Evolutionary conservation across 2,113 vertebrate species (phyloP).

Genomic region (Pelodiscus sinensis): DNA sequence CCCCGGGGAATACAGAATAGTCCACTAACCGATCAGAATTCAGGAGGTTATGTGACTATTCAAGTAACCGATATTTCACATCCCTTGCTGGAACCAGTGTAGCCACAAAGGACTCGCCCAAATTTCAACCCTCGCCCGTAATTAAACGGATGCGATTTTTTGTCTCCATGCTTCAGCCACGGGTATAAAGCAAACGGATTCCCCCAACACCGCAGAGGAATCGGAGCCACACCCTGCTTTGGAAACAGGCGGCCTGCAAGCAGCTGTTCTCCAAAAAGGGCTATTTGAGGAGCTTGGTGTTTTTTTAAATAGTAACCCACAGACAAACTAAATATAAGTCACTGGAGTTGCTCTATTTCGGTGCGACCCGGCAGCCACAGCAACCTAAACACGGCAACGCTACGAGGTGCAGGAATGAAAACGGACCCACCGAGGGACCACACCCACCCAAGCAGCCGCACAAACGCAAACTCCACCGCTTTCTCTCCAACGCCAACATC

Average conservation of each 20-base stretch:
- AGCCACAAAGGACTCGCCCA: background rate
- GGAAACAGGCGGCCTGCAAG: background rate
- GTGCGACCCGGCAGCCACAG: background rate
- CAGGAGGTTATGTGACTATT: too few species aligned
- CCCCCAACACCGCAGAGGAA: background rate
- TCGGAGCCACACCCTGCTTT: background rate
- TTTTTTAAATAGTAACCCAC: background rate
- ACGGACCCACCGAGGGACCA: background rate
- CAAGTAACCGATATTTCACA: too few species aligned
- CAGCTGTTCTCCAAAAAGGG: background rate
- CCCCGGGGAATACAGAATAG: too few species aligned
- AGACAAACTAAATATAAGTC: background rate
- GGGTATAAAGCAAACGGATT: background rate
- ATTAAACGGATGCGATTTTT: background rate
- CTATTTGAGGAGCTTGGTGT: background rate
- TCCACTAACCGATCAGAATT: too few species aligned
- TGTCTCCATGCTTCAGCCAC: background rate
- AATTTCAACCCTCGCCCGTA: background rate
- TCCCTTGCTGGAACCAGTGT: background rate
- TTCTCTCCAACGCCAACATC: background rate
- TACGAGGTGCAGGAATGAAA: background rate
- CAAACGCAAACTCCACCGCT: background rate
- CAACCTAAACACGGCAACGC: background rate
- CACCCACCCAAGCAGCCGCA: background rate
- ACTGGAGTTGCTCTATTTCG: background rate